phyloP scores from a whole-genome alignment of 2,888 invertebrate species.

The Dryococelus australis region DNA sequence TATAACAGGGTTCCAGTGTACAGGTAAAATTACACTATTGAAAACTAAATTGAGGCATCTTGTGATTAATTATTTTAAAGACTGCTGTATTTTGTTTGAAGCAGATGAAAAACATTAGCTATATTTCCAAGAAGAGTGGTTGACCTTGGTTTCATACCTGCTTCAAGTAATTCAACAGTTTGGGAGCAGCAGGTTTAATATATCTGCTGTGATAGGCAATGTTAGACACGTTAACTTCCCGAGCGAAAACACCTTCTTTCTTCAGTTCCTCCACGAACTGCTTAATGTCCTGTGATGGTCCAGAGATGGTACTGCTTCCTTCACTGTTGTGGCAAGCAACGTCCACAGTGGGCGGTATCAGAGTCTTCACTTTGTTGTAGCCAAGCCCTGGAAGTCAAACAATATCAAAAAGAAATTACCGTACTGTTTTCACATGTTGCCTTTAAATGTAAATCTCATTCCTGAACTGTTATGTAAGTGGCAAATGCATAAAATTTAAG shows the following conservation, averaged over 20 bases:
- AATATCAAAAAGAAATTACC: not conserved
- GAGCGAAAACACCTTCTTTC: constrained; percentile 51
- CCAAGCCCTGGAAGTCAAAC: constrained; percentile 55
- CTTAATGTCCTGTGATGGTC: constrained; percentile 69
- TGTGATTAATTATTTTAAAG: too few relatives aligned
- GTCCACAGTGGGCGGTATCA: constrained; percentile 68
- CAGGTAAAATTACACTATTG: too few relatives aligned
- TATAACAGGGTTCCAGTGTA: too few relatives aligned
- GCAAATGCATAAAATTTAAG: too few relatives aligned
- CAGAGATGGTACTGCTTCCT: constrained; percentile 80
- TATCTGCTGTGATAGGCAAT: constrained; percentile 53
- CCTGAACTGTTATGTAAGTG: too few relatives aligned
- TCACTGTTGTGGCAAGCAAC: constrained; percentile 83
- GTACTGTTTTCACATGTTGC: too few relatives aligned
- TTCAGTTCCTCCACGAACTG: constrained; percentile 66
- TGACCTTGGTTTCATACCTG: constrained; percentile 48
- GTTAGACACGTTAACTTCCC: constrained; percentile 49
- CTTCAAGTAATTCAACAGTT: constrained; percentile 57
- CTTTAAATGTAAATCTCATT: too few relatives aligned
- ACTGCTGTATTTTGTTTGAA: too few relatives aligned
- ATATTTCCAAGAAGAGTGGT: too few relatives aligned
- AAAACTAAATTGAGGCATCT: too few relatives aligned
- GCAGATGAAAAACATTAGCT: too few relatives aligned
- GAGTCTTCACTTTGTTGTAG: constrained; percentile 53
- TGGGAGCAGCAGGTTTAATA: constrained; percentile 58